phyloP scores from a whole-genome alignment of 2,797 vertebrate species.

The Artibeus lituratus region DNA sequence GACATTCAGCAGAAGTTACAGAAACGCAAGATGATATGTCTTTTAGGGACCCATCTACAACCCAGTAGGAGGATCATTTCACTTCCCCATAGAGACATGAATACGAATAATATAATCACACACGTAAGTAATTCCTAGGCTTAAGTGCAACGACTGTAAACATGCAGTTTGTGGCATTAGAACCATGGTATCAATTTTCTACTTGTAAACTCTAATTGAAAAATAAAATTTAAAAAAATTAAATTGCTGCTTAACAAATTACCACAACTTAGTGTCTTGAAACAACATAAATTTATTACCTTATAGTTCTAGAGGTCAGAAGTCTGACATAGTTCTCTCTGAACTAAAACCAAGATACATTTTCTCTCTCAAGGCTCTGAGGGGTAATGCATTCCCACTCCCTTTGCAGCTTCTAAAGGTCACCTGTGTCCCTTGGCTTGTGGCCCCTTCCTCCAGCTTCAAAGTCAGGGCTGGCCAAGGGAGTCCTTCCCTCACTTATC shows the following conservation, averaged over 20 bases:
- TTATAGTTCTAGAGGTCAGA: not conserved
- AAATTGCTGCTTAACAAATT: not conserved
- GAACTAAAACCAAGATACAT: not conserved
- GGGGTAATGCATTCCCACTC: too few relatives aligned
- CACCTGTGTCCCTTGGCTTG: not conserved
- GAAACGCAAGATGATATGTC: not conserved
- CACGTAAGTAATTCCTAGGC: conserved; percentile 2
- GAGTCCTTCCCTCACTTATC: not conserved
- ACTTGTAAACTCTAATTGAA: not conserved
- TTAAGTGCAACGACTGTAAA: not conserved
- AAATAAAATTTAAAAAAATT: not conserved
- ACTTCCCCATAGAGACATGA: not conserved
- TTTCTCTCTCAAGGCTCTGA: not conserved
- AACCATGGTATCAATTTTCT: not conserved
- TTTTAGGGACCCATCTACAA: not conserved
- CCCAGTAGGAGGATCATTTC: not conserved
- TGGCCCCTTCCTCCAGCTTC: not conserved
- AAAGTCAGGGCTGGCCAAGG: not conserved
- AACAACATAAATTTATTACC: not conserved
- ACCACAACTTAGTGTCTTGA: not conserved
- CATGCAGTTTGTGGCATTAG: not conserved
- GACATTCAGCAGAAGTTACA: not conserved
- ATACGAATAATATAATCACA: not conserved
- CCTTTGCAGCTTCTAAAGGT: not conserved
- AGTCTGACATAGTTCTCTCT: not conserved